Base-by-base conservation (phyloP, 2,888 invertebrate species). In the Lithosia quadra region DNA sequence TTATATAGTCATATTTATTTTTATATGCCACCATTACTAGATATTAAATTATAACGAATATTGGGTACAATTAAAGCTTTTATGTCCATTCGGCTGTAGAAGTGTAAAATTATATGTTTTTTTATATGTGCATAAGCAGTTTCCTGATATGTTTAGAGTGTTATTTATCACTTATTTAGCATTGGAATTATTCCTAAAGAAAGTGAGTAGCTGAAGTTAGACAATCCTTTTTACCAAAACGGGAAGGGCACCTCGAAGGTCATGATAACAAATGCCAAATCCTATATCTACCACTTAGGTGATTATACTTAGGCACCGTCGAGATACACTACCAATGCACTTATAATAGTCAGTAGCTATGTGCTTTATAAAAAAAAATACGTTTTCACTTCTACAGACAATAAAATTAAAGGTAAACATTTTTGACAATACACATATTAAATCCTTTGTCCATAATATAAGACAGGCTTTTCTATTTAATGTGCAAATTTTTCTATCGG, bases 1-100 rank as follows among this genome's bases (percentile, higher is more conserved):
- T 36, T 73, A 67, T 73, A 78, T 72, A 70, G 59, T 71, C 70
- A 71, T 77, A 78, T 73, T 79, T 78, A 81, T 80, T 79, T 81
- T 79, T 81, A 66, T 81, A 80, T 57, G 69, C 76, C 66, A 68
- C 63, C 59, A 60, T 72, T 69, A 67, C 43, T 70, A 63, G 36
- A 66, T n/a, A 57, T 61, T 49, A n/a, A 49, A 55, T 57, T 64
- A 28, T 71, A 62, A 75, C 33, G 59, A 71, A 65, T 68, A 65
- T 59, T 72, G 63, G 70, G 72, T 74, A 74, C 5, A 4, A 28
- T 18, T 28, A 39, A 70, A 56, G 71, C 70, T 75, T 78, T 65
- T 72, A 71, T 49, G 43, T 63, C 56, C 55, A 67, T 49, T 68
- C 62, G n/a, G 53, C 63, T 69, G 62, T 62, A 76, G 65, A 68